Conservation (phyloP, 2,888 invertebrate species). For the Chesias legatella region DNA sequence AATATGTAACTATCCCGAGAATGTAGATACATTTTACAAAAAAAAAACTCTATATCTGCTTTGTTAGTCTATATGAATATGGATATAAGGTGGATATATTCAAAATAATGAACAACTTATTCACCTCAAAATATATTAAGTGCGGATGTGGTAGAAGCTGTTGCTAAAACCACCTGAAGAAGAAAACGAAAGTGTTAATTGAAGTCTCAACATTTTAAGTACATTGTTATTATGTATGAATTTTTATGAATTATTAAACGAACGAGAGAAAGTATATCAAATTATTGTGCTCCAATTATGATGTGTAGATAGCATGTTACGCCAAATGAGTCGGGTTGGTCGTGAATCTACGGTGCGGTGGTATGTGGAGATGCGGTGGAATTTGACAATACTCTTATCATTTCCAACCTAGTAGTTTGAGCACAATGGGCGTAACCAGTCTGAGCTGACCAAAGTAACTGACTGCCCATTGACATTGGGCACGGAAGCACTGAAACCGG, state of each 20-base stretch:
- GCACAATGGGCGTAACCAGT: conserved; percentile 16
- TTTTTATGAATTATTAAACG: conserved; percentile 58
- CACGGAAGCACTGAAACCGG: conserved; percentile 15
- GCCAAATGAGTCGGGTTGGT: conserved; percentile 46
- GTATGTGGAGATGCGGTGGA: conserved; percentile 30
- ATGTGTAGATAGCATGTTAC: conserved; percentile 54
- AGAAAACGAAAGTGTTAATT: conserved; percentile 65
- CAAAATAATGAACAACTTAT: too few species aligned
- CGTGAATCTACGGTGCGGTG: conserved; percentile 15
- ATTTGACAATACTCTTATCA: conserved; percentile 26
- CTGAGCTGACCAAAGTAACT: conserved; percentile 10
- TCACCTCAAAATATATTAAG: conserved; percentile 14
- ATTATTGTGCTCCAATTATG: conserved; percentile 73
- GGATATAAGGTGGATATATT: too few species aligned
- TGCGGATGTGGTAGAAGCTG: conserved; percentile 21
- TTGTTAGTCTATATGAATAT: too few species aligned
- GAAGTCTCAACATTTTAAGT: conserved; percentile 39
- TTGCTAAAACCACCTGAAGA: conserved; percentile 42
- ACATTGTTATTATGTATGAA: conserved; percentile 41
- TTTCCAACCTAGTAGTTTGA: conserved; percentile 23
- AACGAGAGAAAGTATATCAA: conserved; percentile 66
- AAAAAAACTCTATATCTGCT: too few species aligned
- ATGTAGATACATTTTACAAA: too few species aligned
- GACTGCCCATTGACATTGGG: conserved; percentile 3
- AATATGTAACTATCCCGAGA: too few species aligned